phyloP scores from a whole-genome alignment of 2,113 vertebrate species.

The Tragulus kanchil region DNA sequence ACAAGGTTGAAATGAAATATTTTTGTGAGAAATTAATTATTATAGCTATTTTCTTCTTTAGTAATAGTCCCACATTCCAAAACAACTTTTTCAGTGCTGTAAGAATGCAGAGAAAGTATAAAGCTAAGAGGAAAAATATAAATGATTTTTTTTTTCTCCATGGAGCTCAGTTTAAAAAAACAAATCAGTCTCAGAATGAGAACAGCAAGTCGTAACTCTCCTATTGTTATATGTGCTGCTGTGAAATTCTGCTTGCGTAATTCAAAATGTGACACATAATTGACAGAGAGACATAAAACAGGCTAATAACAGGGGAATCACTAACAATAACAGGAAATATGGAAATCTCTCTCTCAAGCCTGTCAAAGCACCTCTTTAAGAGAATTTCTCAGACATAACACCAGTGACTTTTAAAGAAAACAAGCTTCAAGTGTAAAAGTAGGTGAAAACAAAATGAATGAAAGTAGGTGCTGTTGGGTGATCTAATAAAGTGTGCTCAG shows the following conservation, averaged over 20 bases:
- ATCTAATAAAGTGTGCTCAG: neutral
- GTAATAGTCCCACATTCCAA: constrained; percentile 31
- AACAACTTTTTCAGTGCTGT: constrained; percentile 29
- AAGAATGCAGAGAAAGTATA: constrained; percentile 11
- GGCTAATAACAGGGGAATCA: constrained; percentile 18
- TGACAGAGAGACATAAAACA: constrained; percentile 60
- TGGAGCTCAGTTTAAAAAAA: constrained; percentile 65
- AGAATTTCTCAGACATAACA: neutral
- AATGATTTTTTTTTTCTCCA: neutral
- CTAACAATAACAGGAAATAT: neutral
- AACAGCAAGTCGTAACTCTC: neutral
- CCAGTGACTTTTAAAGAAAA: constrained; percentile 43
- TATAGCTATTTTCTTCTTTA: constrained; percentile 53
- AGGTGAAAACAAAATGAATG: neutral
- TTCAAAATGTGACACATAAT: constrained; percentile 3
- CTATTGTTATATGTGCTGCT: neutral
- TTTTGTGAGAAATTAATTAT: constrained; percentile 52
- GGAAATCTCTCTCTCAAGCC: neutral
- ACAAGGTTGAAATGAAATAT: constrained; percentile 34
- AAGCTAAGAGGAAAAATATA: constrained; percentile 50
- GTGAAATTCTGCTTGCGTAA: constrained; percentile 13
- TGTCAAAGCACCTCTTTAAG: neutral
- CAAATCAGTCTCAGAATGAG: constrained; percentile 40
- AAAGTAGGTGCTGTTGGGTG: neutral
- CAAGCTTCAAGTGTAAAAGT: constrained; percentile 32